These are phyloP conservation scores for Peromyscus melanophrys DNA, from an alignment of 2,797 vertebrate genomes.

Conservation along the genomic window DNA sequence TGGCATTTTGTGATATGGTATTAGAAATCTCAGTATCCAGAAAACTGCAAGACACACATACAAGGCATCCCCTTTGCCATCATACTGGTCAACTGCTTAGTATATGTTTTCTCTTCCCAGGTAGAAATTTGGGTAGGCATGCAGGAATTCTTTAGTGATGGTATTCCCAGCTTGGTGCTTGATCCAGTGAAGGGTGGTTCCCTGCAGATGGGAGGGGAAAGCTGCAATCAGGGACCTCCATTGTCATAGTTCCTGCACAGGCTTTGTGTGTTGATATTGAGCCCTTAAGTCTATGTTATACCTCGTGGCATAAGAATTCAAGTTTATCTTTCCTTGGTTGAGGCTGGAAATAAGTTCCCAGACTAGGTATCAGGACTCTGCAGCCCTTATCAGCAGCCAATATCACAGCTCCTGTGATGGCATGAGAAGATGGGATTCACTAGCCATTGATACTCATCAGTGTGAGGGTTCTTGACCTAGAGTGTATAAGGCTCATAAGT, in stretches of 20 bases:
- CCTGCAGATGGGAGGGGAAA: background rate
- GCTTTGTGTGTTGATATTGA: background rate
- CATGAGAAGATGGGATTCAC: background rate
- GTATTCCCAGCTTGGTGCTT: background rate
- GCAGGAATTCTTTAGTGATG: background rate
- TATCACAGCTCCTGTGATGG: background rate
- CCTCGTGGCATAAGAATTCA: background rate
- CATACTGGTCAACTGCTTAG: too few relatives aligned
- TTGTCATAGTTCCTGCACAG: too few relatives aligned
- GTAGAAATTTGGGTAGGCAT: background rate
- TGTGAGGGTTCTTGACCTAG: background rate
- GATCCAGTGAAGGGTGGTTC: background rate
- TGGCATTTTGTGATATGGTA: background rate
- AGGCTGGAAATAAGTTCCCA: background rate
- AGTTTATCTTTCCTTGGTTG: background rate
- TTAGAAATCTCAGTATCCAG: background rate
- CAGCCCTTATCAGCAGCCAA: background rate
- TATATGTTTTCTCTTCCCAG: background rate
- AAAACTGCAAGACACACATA: background rate
- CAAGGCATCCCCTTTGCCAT: background rate
- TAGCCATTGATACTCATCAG: too few relatives aligned
- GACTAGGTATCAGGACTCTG: background rate
- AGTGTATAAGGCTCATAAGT: background rate
- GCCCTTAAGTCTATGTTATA: background rate
- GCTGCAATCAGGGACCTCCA: too few relatives aligned